phyloP scores from a whole-genome alignment of 2,113 vertebrate species.

The Burhinus oedicnemus region DNA sequence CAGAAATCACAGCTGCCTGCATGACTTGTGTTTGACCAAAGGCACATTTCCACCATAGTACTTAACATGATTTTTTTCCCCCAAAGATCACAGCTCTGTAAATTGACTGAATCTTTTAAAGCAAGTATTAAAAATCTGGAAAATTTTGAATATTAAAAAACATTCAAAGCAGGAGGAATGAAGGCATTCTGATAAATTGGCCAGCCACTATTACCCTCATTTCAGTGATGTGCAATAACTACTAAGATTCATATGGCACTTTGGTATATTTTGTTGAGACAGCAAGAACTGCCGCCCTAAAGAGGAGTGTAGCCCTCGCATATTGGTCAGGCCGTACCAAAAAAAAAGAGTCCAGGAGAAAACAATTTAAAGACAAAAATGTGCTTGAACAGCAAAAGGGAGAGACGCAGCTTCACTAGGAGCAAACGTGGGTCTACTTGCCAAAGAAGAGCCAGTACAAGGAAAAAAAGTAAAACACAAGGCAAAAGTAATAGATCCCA shows the following conservation, averaged over 20 bases:
- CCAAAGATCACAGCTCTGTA: neutral
- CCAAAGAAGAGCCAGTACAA: constrained; percentile 22
- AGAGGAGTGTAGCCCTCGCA: neutral
- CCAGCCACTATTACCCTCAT: neutral
- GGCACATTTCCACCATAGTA: neutral
- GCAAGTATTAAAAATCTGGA: neutral
- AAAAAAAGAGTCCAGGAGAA: neutral
- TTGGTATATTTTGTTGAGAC: neutral
- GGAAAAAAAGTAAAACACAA: neutral
- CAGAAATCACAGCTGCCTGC: neutral
- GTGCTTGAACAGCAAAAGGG: constrained; percentile 10
- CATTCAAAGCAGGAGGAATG: neutral
- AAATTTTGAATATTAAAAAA: neutral
- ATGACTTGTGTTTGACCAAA: neutral
- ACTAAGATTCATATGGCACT: neutral
- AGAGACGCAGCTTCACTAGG: neutral
- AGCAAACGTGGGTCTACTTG: neutral
- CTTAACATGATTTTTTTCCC: neutral
- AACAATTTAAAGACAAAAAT: neutral
- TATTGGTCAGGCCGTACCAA: neutral
- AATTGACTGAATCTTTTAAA: neutral
- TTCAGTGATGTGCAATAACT: neutral
- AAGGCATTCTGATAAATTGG: neutral
- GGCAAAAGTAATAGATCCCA: constrained; percentile 14
- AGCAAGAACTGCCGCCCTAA: neutral